Base-by-base conservation (phyloP, 2,888 invertebrate species). In the Ectemnius lituratus region DNA sequence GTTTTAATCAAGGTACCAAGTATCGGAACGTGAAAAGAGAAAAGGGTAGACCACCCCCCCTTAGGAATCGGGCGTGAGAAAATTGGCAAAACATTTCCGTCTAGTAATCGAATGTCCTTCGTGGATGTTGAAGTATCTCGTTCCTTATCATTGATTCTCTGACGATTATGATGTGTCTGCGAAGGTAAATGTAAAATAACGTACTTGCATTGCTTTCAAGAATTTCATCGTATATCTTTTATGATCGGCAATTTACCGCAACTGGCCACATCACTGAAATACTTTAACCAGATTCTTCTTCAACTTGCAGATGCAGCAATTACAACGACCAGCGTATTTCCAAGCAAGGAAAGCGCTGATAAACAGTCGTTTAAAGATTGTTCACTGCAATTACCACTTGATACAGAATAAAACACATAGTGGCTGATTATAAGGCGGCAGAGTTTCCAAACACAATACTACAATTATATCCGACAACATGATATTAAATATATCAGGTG, bases 251-350 rank as follows among this genome's bases (percentile, higher is more conserved):
- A 62, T 46, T 14, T 49, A 14, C 6, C 52, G 52, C 52, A 37
- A 8, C 37, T 37, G 37, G 8, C 8, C 4, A 0, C 37, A 37
- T 8, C 11, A 37, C 6, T 37, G 37, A 11, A 37, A 0, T 62
- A 37, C 70, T 27, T 61, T 57, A 27, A 16, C 37, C 8, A 52
- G 6, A 28, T 57, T 68, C 59, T 61, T 37, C 37, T 72, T 23
- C 73, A 68, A 58, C 65, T 88, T 87, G 8, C 86, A 90, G 89
- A 90, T 90, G 88, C 79, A 84, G 85, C 81, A 78, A 75, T 78
- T 79, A 73, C 80, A 82, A 73, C 80, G 68, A 79, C 73, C 82
- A 80, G 84, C 84, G 82, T 83, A 78, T 81, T 83, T 81, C 73
- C 84, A 80, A 64, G 72, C 73, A 63, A 83, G 80, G 75, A 85